phyloP scores from a whole-genome alignment of 30 jellyfish, hydroid and myxozoan genomes.

The Nemopilema nomurai region DNA sequence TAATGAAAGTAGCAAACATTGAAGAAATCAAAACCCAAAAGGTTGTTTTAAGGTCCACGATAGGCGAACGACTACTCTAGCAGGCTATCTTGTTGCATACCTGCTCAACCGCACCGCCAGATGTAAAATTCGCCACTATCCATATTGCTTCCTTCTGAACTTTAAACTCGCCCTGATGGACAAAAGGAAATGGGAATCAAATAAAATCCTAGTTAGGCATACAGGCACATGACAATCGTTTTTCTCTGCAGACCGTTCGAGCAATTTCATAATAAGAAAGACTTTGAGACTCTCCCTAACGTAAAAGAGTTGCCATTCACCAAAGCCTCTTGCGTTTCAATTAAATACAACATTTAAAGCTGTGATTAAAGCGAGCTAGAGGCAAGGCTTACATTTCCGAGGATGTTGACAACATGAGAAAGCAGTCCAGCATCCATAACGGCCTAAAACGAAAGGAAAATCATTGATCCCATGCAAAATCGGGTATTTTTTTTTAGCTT shows the following conservation, averaged over 20 bases:
- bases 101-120: conserved; percentile 96
- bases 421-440: conserved; percentile 79
- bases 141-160: conserved; percentile 94
- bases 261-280: too few species aligned
- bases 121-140: conserved; percentile 92
- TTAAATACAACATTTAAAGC: too few species aligned
- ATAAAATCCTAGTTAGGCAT: neutral
- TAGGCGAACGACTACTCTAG: too few species aligned
- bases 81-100: neutral
- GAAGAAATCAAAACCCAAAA: too few species aligned
- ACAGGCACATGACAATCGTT: neutral
- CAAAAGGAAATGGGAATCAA: neutral
- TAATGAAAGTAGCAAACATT: too few species aligned
- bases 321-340: too few species aligned
- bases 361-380: neutral
- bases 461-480: neutral
- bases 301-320: too few species aligned
- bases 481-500: too few species aligned
- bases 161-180: conserved; percentile 83
- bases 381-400: conserved; percentile 63
- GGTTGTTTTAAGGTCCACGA: too few species aligned
- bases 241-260: too few species aligned
- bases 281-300: too few species aligned
- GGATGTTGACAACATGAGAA: conserved; percentile 77
- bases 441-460: conserved; percentile 41